Evolutionary conservation across 2,113 vertebrate species (phyloP).

Genomic region (Thamnaconus septentrionalis): DNA sequence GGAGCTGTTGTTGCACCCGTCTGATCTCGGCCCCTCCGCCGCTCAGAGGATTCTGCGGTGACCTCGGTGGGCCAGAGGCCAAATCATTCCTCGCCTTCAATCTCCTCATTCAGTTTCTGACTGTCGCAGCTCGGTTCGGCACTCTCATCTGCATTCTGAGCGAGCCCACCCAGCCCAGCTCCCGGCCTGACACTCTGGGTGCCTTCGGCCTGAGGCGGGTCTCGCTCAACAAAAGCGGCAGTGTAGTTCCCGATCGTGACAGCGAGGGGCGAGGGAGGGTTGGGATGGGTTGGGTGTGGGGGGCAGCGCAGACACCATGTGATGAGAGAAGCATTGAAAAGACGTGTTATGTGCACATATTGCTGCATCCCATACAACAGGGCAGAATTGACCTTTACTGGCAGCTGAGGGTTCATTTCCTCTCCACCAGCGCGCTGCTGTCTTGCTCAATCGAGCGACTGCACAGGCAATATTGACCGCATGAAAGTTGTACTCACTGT

Average conservation of each 20-base stretch:
- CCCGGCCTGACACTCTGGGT: slow-evolving; percentile 64
- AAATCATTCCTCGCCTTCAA: slow-evolving; percentile 30
- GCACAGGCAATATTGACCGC: no score
- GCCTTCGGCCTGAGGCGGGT: slow-evolving; percentile 24
- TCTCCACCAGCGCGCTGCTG: slow-evolving; percentile 15
- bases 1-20: background rate
- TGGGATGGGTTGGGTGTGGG: slow-evolving; percentile 34
- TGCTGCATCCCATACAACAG: slow-evolving; percentile 24
- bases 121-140: background rate
- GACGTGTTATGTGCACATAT: slow-evolving; percentile 25
- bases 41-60: slow-evolving; percentile 10
- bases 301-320: slow-evolving; percentile 22
- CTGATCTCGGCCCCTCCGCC: no score
- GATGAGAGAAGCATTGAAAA: background rate
- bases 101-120: slow-evolving; percentile 37
- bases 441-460: background rate
- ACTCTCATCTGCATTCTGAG: slow-evolving; percentile 63
- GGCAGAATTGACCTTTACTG: slow-evolving; percentile 34
- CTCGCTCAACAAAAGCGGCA: slow-evolving; percentile 61
- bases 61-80: slow-evolving; percentile 45
- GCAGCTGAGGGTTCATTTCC: slow-evolving; percentile 10
- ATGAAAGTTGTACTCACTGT: no score
- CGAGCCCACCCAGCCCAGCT: slow-evolving; percentile 56
- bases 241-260: slow-evolving; percentile 51
- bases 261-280: no score